Percentiles rank a stretch among this genome's conserved stretches.
These are phyloP conservation scores for Trichonephila clavipes DNA, from an alignment of 1,140 invertebrate species.

Conservation along the genomic window DNA sequence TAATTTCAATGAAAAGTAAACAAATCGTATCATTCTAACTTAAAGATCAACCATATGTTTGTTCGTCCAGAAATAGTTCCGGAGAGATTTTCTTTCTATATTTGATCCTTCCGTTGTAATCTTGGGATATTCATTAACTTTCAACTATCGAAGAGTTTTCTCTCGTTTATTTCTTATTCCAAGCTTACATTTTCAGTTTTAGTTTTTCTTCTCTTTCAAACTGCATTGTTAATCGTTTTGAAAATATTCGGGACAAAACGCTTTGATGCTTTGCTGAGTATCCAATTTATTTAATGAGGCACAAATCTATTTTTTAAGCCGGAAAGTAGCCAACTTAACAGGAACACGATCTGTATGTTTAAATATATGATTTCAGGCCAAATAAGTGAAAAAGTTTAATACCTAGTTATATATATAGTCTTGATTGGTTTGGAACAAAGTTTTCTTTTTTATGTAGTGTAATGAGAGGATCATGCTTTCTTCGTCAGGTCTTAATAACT, in stretches of 20 bases:
- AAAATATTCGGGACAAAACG: neutral
- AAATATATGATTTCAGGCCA: too few relatives aligned
- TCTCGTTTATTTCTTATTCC: neutral
- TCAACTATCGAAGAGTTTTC: neutral
- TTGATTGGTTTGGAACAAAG: too few relatives aligned
- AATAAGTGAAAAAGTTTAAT: too few relatives aligned
- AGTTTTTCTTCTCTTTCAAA: neutral
- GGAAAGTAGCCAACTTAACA: too few relatives aligned
- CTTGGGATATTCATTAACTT: neutral
- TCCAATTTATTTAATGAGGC: neutral
- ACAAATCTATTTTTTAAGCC: too few relatives aligned
- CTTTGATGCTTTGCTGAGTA: neutral
- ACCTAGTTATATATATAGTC: too few relatives aligned
- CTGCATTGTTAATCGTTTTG: neutral
- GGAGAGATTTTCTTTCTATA: neutral
- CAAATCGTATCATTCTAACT: neutral
- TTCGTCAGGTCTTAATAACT: too few relatives aligned
- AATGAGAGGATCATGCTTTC: too few relatives aligned
- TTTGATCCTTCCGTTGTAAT: neutral
- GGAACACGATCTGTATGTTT: too few relatives aligned
- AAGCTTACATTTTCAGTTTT: neutral
- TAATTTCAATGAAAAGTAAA: neutral
- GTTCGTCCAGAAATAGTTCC: neutral
- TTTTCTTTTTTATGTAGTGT: too few relatives aligned
- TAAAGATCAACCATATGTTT: neutral